Conservation (phyloP, 2,888 invertebrate genomes). For the Pterobdella sp. region DNA sequence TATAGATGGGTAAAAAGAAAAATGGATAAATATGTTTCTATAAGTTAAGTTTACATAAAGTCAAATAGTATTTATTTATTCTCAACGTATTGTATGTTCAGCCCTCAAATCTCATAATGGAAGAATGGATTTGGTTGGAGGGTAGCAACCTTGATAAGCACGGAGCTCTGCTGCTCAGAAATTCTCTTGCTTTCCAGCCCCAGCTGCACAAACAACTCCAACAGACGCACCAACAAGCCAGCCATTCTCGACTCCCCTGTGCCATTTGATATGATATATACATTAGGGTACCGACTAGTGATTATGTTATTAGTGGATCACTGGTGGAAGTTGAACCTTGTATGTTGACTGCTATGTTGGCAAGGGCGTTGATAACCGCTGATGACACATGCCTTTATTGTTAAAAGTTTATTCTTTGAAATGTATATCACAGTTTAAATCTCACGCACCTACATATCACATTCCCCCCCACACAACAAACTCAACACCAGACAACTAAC, state of each 20-base stretch:
- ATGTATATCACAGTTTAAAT: not conserved
- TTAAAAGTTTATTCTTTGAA: not conserved
- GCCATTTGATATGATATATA: constrained; percentile 90
- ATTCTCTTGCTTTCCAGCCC: constrained; percentile 92
- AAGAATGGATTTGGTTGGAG: not conserved
- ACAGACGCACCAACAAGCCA: constrained; percentile 74
- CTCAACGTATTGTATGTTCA: not conserved
- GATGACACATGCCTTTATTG: constrained; percentile 69
- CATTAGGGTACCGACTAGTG: constrained; percentile 53
- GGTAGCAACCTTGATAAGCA: constrained; percentile 57
- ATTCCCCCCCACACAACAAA: not conserved
- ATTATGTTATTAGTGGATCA: not conserved
- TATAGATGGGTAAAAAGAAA: not conserved
- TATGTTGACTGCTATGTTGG: constrained; percentile 88
- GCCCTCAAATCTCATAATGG: not conserved
- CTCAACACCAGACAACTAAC: not conserved
- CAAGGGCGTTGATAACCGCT: constrained; percentile 89
- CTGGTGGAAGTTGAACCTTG: constrained; percentile 55
- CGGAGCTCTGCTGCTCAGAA: constrained; percentile 77
- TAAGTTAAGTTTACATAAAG: not conserved
- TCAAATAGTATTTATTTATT: not conserved
- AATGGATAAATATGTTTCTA: not conserved
- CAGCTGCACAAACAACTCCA: constrained; percentile 93
- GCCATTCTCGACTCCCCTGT: constrained; percentile 71
- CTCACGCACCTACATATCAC: not conserved